These are phyloP conservation scores for Temnothorax ravouxi DNA, from an alignment of 2,888 invertebrate species.

Conservation along the genomic window DNA sequence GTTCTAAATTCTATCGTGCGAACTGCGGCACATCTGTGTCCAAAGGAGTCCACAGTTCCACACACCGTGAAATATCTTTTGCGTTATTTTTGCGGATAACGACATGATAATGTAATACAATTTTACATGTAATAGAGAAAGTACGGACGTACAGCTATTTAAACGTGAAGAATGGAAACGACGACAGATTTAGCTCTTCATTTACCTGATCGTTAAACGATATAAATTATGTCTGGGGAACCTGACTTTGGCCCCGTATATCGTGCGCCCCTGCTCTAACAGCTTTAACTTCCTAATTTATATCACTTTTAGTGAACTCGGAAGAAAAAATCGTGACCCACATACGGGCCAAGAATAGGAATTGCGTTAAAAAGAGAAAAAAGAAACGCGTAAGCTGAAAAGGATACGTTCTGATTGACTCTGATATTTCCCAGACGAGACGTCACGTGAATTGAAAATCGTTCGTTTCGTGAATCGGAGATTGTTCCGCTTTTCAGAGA, in stretches of 20 bases:
- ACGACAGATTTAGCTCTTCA: background rate
- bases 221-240: background rate
- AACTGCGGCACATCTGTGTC: background rate
- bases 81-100: background rate
- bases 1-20: background rate
- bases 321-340: background rate
- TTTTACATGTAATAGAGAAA: background rate
- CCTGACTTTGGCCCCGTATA: conserved; percentile 23
- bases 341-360: background rate
- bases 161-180: background rate
- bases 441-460: conserved; percentile 6
- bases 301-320: background rate
- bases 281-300: conserved; percentile 7
- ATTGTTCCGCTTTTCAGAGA: conserved; percentile 20
- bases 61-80: background rate
- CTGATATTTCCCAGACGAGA: conserved; percentile 25
- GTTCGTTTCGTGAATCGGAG: conserved; percentile 8
- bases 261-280: conserved; percentile 15
- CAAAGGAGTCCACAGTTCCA: no score
- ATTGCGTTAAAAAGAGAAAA: background rate
- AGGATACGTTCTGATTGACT: conserved; percentile 7
- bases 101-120: background rate
- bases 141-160: background rate
- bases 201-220: background rate
- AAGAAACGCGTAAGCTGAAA: background rate